These are phyloP conservation scores for Eulemur macaco DNA, from an alignment of 2,113 vertebrate genomes.

Conservation along the genomic window DNA sequence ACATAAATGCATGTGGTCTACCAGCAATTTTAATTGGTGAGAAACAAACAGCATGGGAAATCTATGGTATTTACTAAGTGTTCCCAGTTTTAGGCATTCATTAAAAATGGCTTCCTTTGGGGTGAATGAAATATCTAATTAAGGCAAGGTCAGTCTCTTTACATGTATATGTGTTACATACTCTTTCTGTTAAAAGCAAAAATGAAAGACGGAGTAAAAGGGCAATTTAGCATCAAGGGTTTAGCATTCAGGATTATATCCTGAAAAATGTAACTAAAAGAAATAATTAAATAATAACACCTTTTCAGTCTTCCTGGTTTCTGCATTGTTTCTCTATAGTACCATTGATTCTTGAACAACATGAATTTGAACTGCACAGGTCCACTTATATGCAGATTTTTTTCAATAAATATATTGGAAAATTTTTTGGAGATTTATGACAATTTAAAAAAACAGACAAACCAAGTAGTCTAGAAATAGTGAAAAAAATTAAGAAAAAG, in stretches of 20 bases:
- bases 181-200: background rate
- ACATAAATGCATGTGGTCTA: background rate
- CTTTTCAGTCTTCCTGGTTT: background rate
- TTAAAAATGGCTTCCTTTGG: slow-evolving; percentile 34
- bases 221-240: background rate
- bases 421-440: too few species aligned
- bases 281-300: background rate
- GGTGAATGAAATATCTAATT: slow-evolving; percentile 26
- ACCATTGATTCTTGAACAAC: too few species aligned
- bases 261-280: background rate
- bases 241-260: background rate
- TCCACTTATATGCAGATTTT: too few species aligned
- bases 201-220: slow-evolving; percentile 24
- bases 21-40: background rate
- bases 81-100: background rate
- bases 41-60: background rate
- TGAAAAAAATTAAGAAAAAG: too few species aligned
- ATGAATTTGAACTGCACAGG: too few species aligned
- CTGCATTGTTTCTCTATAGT: background rate
- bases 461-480: too few species aligned
- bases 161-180: background rate
- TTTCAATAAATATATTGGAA: too few species aligned
- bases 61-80: background rate
- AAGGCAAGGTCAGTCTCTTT: slow-evolving; percentile 18
- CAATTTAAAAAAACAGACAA: too few species aligned